Evolutionary conservation across 2,797 vertebrate genomes (phyloP).

Genomic region (Simalia tracyae): DNA sequence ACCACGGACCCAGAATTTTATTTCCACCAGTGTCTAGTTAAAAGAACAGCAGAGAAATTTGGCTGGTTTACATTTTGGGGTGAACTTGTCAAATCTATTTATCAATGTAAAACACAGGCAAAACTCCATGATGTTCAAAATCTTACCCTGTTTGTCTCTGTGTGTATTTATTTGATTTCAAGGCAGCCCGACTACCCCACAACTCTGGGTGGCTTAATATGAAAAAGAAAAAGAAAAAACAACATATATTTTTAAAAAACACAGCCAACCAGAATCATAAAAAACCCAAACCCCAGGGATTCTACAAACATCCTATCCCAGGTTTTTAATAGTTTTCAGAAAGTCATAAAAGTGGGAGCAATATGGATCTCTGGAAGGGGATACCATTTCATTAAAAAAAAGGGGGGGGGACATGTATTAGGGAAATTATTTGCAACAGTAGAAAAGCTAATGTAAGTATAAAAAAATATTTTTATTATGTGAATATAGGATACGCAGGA

Average conservation of each 20-base stretch:
- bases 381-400: neutral
- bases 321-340: neutral
- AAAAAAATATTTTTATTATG: neutral
- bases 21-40: neutral
- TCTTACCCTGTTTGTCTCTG: neutral
- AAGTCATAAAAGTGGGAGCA: neutral
- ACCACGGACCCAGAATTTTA: neutral
- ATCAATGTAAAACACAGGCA: neutral
- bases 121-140: neutral
- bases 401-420: neutral
- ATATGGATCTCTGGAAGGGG: neutral
- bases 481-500: neutral
- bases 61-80: neutral
- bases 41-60: neutral
- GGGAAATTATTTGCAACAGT: neutral
- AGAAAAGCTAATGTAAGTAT: neutral
- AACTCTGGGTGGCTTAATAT: too few species aligned
- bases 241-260: too few species aligned
- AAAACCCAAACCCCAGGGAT: neutral
- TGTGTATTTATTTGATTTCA: neutral
- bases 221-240: too few species aligned
- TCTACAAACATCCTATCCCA: neutral
- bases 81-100: neutral
- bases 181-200: neutral
- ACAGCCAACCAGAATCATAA: neutral